Evolutionary conservation across 2,113 vertebrate genomes (phyloP).

Genomic region (Lutjanus erythropterus): DNA sequence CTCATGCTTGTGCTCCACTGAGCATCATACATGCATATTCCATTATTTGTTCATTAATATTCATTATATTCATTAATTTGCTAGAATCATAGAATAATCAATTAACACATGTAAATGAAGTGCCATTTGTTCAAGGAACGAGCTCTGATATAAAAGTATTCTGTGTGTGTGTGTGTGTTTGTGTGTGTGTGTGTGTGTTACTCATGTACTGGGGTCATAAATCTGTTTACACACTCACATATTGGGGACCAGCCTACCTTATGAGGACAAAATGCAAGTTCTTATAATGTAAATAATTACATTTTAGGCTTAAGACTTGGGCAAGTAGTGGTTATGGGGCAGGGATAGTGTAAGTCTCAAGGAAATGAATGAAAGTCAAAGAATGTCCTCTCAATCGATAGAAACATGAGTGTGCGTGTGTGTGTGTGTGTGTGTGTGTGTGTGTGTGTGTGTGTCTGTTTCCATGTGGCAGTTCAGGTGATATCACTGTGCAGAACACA

Average conservation of each 20-base stretch:
- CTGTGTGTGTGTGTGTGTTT: background rate
- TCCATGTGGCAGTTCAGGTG: background rate
- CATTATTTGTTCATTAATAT: constrained; percentile 15
- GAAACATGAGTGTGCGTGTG: no score
- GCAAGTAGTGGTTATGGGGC: no score
- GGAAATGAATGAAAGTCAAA: no score
- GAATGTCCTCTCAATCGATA: no score
- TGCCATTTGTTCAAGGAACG: constrained; percentile 32
- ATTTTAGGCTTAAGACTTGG: no score
- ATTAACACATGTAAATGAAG: constrained; percentile 28
- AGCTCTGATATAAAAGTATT: background rate
- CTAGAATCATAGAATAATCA: constrained; percentile 43
- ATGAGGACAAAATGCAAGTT: no score
- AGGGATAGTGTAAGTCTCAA: no score
- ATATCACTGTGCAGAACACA: background rate
- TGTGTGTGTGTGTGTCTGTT: background rate
- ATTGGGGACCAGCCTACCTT: no score
- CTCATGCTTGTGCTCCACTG: background rate
- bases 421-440: background rate
- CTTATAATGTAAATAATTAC: no score
- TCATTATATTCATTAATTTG: constrained; percentile 45
- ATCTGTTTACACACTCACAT: no score
- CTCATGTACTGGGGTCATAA: no score
- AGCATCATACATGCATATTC: background rate
- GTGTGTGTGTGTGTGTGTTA: background rate